Percentiles rank a stretch among this genome's conserved stretches.
Conservation (phyloP, 1,140 invertebrate species). For the Conus ventricosus region DNA sequence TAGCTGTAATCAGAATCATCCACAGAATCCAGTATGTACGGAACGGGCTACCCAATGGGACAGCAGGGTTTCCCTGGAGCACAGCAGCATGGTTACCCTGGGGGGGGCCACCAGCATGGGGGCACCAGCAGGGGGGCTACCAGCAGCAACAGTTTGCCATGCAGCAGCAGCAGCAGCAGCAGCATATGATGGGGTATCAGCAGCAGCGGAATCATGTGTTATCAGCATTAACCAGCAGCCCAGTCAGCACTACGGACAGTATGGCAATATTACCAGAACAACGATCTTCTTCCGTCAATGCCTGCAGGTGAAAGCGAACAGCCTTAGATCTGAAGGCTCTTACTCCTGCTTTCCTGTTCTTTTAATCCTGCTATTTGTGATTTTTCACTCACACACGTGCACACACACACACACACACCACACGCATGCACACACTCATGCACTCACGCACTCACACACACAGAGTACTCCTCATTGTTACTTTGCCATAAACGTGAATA, state of each 20-base stretch:
- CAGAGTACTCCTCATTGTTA: too few relatives aligned
- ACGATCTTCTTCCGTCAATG: conserved; percentile 58
- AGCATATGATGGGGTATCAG: background rate
- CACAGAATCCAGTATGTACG: conserved; percentile 6
- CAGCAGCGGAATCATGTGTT: conserved; percentile 47
- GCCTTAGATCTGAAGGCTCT: too few relatives aligned
- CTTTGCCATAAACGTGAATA: too few relatives aligned
- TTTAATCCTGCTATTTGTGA: too few relatives aligned
- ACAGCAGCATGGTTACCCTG: background rate
- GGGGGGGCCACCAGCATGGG: background rate
- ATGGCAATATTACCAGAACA: conserved; percentile 58
- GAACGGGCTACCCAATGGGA: conserved; percentile 7
- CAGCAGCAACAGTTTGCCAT: conserved; percentile 35
- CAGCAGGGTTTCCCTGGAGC: background rate
- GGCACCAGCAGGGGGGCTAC: background rate
- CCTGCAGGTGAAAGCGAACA: conserved; percentile 56
- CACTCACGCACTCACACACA: too few relatives aligned
- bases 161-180: conserved; percentile 26
- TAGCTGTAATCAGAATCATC: too few relatives aligned
- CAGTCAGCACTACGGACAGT: conserved; percentile 63
- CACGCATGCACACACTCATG: too few relatives aligned
- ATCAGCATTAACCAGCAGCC: conserved; percentile 60
- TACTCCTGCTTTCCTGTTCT: too few relatives aligned
- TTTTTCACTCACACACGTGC: too few relatives aligned
- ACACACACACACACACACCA: too few relatives aligned